These are phyloP conservation scores for Nemotelus nigrinus DNA, from an alignment of 2,888 invertebrate genomes.

Conservation along the genomic window DNA sequence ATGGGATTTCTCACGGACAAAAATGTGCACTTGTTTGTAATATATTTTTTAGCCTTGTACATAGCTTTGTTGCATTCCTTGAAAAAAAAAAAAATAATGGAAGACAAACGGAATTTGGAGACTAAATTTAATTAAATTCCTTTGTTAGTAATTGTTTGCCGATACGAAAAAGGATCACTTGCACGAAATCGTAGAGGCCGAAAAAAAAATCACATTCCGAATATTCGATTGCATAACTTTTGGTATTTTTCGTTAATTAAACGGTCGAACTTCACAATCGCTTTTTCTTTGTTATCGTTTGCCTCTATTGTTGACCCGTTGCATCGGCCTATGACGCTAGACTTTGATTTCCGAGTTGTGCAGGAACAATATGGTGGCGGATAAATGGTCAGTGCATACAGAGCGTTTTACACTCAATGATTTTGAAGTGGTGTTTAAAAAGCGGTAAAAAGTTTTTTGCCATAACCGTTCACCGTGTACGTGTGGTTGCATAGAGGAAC, in stretches of 20 bases:
- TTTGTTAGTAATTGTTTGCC: conserved; percentile 13
- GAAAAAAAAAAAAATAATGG: neutral
- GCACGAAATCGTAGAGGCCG: neutral
- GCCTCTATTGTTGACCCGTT: neutral
- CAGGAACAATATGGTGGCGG: neutral
- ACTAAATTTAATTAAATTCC: conserved; percentile 38
- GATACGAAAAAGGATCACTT: neutral
- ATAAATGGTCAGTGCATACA: neutral
- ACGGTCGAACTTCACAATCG: neutral
- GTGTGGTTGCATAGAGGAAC: neutral
- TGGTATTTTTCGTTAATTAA: conserved; percentile 35
- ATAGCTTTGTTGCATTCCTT: too few species aligned
- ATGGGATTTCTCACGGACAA: too few species aligned
- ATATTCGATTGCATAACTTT: conserved; percentile 20
- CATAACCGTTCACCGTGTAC: neutral
- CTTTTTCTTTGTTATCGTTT: neutral
- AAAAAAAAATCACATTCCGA: neutral
- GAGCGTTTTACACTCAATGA: conserved; percentile 25
- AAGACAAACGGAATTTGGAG: neutral
- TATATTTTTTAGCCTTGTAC: too few species aligned
- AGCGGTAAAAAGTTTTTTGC: neutral
- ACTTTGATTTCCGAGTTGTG: neutral
- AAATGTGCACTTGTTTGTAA: too few species aligned
- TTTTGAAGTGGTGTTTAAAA: conserved; percentile 11
- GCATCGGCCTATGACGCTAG: neutral